Conservation (phyloP, 1,140 invertebrate genomes). For the Dolichoris vasculosae region DNA sequence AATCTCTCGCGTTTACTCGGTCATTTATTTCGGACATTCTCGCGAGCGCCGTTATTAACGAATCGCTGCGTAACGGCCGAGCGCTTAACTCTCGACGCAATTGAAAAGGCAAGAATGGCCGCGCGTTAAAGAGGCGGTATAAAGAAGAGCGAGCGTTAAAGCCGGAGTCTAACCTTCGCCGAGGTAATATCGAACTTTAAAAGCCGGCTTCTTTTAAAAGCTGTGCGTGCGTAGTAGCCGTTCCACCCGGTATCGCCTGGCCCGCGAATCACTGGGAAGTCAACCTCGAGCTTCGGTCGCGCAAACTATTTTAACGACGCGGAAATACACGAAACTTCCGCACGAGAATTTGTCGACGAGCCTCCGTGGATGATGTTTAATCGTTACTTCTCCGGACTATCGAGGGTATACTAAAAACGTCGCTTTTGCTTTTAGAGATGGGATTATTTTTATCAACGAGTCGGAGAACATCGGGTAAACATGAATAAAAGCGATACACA, state of each 20-base stretch:
- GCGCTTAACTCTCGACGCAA: too few species aligned
- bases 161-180: conserved; percentile 60
- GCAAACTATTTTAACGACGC: conserved; percentile 13
- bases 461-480: too few species aligned
- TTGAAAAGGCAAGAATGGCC: not conserved
- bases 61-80: too few species aligned
- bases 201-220: conserved; percentile 53
- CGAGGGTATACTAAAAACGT: not conserved
- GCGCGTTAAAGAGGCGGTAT: not conserved
- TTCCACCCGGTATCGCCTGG: not conserved
- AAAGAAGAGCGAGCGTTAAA: conserved; percentile 33
- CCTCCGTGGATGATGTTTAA: not conserved
- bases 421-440: not conserved
- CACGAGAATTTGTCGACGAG: not conserved
- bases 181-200: conserved; percentile 68
- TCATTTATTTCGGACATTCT: not conserved
- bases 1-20: not conserved
- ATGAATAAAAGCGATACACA: too few species aligned
- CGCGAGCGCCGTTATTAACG: not conserved
- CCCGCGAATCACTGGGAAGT: not conserved
- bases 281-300: not conserved
- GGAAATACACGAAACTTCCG: conserved; percentile 17
- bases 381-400: not conserved
- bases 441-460: not conserved
- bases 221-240: conserved; percentile 2